These are phyloP conservation scores for Phylloscopus whistleri DNA, from an alignment of 2,113 vertebrate genomes.

Conservation along the genomic window DNA sequence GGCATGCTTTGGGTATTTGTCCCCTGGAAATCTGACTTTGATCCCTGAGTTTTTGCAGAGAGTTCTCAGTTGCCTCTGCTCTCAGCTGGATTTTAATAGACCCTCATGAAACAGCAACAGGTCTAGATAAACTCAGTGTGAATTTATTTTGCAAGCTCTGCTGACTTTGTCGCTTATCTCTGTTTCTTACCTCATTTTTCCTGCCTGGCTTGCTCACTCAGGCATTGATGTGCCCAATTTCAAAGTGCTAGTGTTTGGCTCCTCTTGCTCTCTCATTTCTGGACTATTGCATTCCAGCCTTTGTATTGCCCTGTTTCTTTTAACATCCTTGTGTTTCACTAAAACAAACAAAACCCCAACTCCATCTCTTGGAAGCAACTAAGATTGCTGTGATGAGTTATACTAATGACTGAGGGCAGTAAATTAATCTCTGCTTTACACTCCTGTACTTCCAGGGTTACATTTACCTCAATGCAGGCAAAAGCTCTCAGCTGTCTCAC, in stretches of 20 bases:
- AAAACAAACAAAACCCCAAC: not conserved
- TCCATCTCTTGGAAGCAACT: not conserved
- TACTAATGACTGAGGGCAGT: not conserved
- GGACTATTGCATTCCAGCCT: not conserved
- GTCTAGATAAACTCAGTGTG: not conserved
- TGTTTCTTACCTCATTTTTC: not conserved
- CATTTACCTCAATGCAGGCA: not conserved
- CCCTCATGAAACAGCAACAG: not conserved
- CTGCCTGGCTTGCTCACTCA: not conserved
- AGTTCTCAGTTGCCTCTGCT: not conserved
- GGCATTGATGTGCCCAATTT: not conserved
- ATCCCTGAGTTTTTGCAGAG: not conserved
- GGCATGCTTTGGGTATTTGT: not conserved
- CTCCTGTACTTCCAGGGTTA: not conserved
- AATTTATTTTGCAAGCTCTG: not conserved
- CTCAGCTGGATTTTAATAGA: constrained; percentile 23
- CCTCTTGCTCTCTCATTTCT: not conserved
- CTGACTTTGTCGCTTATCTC: not conserved
- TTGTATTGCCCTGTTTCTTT: not conserved
- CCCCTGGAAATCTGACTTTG: not conserved
- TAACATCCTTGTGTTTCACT: not conserved
- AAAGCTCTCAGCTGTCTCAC: not conserved
- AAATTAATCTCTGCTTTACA: not conserved
- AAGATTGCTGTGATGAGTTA: not conserved
- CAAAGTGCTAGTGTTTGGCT: not conserved